Conservation (phyloP, 2,113 vertebrate genomes). For the Pyxicephalus adspersus region DNA sequence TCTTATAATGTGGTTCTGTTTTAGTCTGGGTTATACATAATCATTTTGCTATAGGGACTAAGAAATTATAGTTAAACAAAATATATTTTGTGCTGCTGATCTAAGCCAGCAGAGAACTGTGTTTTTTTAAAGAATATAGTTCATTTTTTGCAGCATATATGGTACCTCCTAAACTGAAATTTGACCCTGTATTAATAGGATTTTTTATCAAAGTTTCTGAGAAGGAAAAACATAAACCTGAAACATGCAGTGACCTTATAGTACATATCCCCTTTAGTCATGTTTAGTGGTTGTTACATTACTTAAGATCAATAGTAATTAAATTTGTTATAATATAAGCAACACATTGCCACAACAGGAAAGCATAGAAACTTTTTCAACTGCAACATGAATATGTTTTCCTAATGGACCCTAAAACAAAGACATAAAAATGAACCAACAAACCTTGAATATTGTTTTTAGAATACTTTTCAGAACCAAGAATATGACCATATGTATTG, state of each 20-base stretch:
- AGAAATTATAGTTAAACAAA: too few relatives aligned
- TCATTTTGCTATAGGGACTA: too few relatives aligned
- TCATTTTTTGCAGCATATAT: too few relatives aligned
- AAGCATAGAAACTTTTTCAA: not conserved
- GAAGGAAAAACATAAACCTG: conserved; percentile 3
- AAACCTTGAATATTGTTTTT: conserved; percentile 25
- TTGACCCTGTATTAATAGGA: too few relatives aligned
- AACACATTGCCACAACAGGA: conserved; percentile 6
- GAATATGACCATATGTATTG: not conserved
- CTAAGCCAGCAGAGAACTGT: too few relatives aligned
- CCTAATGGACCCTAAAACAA: not conserved
- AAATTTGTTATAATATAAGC: conserved; percentile 33
- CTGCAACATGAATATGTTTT: not conserved
- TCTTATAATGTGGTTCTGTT: too few relatives aligned
- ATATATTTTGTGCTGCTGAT: too few relatives aligned
- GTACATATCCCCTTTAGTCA: conserved; percentile 19
- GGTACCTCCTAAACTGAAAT: too few relatives aligned
- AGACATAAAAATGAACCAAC: conserved; percentile 1
- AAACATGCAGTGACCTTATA: not conserved
- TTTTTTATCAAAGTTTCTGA: too few relatives aligned
- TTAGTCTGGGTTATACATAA: too few relatives aligned
- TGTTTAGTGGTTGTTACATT: conserved; percentile 41
- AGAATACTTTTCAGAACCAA: not conserved
- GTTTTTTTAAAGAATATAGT: too few relatives aligned
- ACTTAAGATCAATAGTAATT: conserved; percentile 44